Conservation (phyloP, 2,113 vertebrate species). For the Alethe diademata region DNA sequence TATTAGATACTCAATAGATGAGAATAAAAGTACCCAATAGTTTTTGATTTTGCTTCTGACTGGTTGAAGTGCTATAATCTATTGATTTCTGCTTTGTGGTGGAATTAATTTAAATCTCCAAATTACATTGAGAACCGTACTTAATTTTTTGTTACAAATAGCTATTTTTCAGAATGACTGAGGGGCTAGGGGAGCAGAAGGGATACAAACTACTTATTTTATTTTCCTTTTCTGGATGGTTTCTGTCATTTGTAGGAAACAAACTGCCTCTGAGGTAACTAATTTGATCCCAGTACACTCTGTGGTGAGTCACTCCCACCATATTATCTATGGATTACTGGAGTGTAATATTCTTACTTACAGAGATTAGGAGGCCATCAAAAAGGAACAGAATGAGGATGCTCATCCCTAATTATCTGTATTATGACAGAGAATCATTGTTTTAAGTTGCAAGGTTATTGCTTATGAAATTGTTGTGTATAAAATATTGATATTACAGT, state of each 20-base stretch:
- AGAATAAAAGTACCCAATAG: not conserved
- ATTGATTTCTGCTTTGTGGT: not conserved
- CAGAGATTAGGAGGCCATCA: conserved; percentile 20
- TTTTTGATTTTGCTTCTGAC: not conserved
- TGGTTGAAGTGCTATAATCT: not conserved
- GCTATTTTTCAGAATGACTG: not conserved
- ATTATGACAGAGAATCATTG: conserved; percentile 63
- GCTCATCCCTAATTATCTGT: conserved; percentile 51
- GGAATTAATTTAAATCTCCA: not conserved
- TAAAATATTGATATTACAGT: conserved; percentile 62
- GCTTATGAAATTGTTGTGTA: conserved; percentile 30
- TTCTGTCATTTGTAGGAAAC: not conserved
- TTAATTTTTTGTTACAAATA: not conserved
- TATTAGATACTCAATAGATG: not conserved
- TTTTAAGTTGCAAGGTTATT: conserved; percentile 56
- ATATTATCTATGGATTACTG: conserved; percentile 30
- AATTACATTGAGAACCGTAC: not conserved
- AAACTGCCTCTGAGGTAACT: not conserved
- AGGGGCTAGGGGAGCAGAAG: fast-evolving
- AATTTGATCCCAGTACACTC: not conserved
- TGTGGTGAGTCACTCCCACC: not conserved
- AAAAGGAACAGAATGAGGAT: conserved; percentile 22
- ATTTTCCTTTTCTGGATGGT: not conserved
- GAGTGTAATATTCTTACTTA: conserved; percentile 29
- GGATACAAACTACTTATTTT: not conserved